Evolutionary conservation across 2,797 vertebrate species (phyloP), one percentile per base, ranked within the genome.

Genomic region (Tauraco hartlaubi): DNA sequence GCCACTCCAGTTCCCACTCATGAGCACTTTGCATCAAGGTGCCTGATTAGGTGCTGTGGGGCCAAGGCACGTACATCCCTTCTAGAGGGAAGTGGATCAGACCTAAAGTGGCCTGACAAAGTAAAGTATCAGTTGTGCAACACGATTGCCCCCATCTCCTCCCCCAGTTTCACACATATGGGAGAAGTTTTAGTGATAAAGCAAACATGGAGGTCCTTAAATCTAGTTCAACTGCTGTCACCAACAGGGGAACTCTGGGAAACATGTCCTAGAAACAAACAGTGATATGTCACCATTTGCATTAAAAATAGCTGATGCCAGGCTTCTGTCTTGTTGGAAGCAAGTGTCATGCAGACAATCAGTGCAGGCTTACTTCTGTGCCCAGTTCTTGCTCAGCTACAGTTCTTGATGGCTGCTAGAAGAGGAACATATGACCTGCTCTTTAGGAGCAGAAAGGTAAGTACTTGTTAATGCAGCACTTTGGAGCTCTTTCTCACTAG

Each of bases 71-170:
- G 20, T 8, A 5, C 19, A 43, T 43, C 39, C 11, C 15, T 78
- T 63, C 66, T 39, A 44, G 31, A 33, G 16, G 11, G 18, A 54
- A 43, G 28, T 41, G 22, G 16, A 5, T 46, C n/a, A 66, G 31
- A 68, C 19, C 58, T 74, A 35, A 64, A 76, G 14, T 31, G 35
- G 11, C 15, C 55, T 73, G 49, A 67, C 28, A 39, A 58, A 37
- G 11, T 55, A 69, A 48, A 19, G 15, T 35, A 33, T 22, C 68
- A 31, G 11, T 37, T 35, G 13, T 8, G 4, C 20, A 54, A 49
- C 12, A 18, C 2, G 6, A 61, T 39, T 22, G 3, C 1, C 29
- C 17, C 26, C 20, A 29, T 5, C 5, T 4, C 8, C 10, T 44
- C 37, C 66, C 11, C 33, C 11, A 55, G 41, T 80, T 85, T 41